Conservation (phyloP, 1,140 invertebrate genomes). For the Pseudomyrmex gracilis region DNA sequence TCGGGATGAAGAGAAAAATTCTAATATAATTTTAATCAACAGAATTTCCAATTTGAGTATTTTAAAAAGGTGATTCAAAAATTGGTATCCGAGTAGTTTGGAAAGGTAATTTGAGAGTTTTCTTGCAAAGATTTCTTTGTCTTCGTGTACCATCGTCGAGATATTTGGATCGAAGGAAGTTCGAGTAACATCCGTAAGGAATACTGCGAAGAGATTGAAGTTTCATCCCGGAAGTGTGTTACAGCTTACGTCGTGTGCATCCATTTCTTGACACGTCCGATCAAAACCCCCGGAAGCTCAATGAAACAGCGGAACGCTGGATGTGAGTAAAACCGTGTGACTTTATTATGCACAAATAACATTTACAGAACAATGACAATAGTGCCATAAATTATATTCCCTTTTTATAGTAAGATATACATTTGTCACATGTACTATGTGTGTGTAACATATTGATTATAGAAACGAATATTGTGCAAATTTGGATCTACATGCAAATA, state of each 20-base stretch:
- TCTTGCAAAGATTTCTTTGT: not conserved
- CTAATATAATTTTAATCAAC: too few species aligned
- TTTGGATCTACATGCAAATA: slow-evolving; percentile 17
- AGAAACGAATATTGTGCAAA: not conserved
- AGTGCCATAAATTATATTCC: slow-evolving; percentile 29
- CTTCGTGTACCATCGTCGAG: not conserved
- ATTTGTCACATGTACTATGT: slow-evolving; percentile 19
- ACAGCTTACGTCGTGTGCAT: not conserved
- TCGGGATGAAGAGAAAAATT: too few species aligned
- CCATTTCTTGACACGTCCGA: not conserved
- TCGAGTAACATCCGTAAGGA: not conserved
- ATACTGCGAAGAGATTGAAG: not conserved
- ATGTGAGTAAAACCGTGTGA: slow-evolving; percentile 51
- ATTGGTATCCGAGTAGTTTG: not conserved
- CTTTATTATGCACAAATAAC: slow-evolving; percentile 68
- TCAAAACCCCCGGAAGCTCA: slow-evolving; percentile 3
- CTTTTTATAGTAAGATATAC: slow-evolving; percentile 40
- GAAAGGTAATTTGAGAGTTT: not conserved
- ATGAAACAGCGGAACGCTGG: slow-evolving; percentile 33
- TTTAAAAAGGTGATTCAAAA: not conserved
- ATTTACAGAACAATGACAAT: slow-evolving; percentile 66
- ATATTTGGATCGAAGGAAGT: not conserved
- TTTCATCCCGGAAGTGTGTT: not conserved
- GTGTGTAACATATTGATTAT: slow-evolving; percentile 24
- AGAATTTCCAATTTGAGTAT: too few species aligned